These are phyloP conservation scores for Numenius phaeopus DNA, from an alignment of 2,797 vertebrate species.

Conservation along the genomic window DNA sequence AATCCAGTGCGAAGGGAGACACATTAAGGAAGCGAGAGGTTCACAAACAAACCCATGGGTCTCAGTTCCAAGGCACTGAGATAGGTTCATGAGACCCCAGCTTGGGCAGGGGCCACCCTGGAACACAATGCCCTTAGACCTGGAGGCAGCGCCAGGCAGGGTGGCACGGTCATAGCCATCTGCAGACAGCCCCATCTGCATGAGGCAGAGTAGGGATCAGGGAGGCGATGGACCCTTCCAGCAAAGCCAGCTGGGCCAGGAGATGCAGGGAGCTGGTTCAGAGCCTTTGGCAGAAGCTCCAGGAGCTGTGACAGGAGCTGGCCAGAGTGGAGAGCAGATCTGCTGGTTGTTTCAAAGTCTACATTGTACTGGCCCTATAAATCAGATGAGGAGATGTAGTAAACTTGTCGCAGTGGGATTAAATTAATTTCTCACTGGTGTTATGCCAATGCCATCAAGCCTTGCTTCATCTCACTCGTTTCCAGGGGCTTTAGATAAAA, in stretches of 20 bases:
- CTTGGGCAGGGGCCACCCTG: neutral
- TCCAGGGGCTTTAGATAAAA: constrained; percentile 1
- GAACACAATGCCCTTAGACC: neutral
- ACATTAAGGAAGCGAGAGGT: neutral
- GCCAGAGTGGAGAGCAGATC: neutral
- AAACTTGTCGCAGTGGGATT: neutral
- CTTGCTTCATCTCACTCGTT: constrained; percentile 3
- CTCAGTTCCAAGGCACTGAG: neutral
- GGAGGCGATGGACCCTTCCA: neutral
- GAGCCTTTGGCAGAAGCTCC: neutral
- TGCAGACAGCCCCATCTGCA: neutral
- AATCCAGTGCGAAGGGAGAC: neutral
- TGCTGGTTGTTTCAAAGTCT: neutral
- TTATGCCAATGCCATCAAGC: neutral
- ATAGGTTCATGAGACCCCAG: neutral
- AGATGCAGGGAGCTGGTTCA: neutral
- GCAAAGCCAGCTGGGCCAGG: neutral
- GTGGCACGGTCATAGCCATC: neutral
- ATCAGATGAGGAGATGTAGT: neutral
- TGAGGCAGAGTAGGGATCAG: neutral
- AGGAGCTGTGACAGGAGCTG: neutral
- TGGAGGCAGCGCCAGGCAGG: neutral
- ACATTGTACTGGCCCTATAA: neutral
- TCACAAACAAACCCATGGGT: neutral
- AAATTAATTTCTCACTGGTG: neutral